Evolutionary conservation across 2,888 invertebrate species (phyloP), one percentile per base, ranked within the genome.

Genomic region (Aleiodes leptofemur): DNA sequence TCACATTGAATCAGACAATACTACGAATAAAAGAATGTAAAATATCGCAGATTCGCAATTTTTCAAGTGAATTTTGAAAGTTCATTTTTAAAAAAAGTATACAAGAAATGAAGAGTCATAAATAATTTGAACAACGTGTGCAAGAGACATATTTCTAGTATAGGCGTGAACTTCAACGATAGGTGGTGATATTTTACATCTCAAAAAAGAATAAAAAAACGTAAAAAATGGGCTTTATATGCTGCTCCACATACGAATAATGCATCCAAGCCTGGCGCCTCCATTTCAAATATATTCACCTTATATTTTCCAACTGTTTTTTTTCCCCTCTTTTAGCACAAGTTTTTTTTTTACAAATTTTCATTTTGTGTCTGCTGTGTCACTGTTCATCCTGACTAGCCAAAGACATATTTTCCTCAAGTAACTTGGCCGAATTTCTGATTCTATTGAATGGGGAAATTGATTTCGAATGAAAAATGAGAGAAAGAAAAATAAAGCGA

Each of bases 161-260:
- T 68, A 53, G 29, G 68, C 50, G 66, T 43, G 23, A 29, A 68
- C 51, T 29, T 34, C 53, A 53, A 29, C 29, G 29, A 68, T 51
- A 31, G 50, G 51, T 68, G 66, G 51, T 51, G 51, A 68, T 68
- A 68, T 68, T 68, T 68, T 68, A 68, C 68, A 51, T 68, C 50
- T 51, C 48, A 48, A 34, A 51, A 13, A 51, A 51, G n/a, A n/a
- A n/a, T n/a, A 51, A 51, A 64, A 64, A 64, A 64, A 64, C 14
- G 51, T 48, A 11, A 23, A 48, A 43, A 43, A 43, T 9, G 43
- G 4, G 43, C n/a, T 64, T 64, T 61, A 61, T 61, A 34, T 38
- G 43, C 34, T 23, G 23, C 61, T 43, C 61, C 34, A 61, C 38
- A 23, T 57, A 23, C 57, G 48, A 64, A 64, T 64, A 53, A 53